Percentiles rank a stretch among this genome's conserved stretches.
Evolutionary conservation across 92 coral and sea anemone species (phyloP).

Genomic region (Porites rus): DNA sequence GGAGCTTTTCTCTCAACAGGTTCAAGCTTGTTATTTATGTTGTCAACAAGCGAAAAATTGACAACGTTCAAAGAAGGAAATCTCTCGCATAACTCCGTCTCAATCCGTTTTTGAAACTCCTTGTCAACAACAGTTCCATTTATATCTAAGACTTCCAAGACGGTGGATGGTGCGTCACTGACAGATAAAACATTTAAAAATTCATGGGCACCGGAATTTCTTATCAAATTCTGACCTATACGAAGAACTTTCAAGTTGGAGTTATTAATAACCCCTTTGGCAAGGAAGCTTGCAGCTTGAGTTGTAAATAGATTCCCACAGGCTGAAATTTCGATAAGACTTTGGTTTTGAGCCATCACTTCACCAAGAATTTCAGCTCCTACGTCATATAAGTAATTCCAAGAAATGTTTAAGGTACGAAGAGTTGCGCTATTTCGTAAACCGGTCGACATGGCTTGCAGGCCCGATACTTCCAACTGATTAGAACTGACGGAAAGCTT

Average conservation of each 20-base stretch:
- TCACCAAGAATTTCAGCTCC: slow-evolving; percentile 82
- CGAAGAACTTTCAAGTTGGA: slow-evolving; percentile 61
- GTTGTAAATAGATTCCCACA: slow-evolving; percentile 86
- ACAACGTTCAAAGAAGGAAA: slow-evolving; percentile 60
- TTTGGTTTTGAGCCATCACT: slow-evolving; percentile 54
- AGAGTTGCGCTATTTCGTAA: slow-evolving; percentile 66
- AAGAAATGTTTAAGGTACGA: slow-evolving; percentile 82
- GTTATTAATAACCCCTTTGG: slow-evolving; percentile 73
- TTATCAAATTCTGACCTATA: slow-evolving; percentile 84
- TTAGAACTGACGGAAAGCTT: slow-evolving; percentile 79
- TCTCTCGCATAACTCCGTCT: slow-evolving; percentile 41
- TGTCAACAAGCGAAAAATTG: slow-evolving; percentile 61
- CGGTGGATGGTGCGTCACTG: slow-evolving; percentile 20
- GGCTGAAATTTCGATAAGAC: slow-evolving; percentile 66
- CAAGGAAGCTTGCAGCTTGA: slow-evolving; percentile 78
- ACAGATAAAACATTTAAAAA: slow-evolving; percentile 51
- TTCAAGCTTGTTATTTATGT: slow-evolving; percentile 32
- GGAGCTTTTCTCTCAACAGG: background rate
- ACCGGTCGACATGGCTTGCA: slow-evolving; percentile 70
- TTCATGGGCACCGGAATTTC: slow-evolving; percentile 78
- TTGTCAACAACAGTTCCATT: slow-evolving; percentile 84
- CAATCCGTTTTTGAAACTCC: slow-evolving; percentile 39
- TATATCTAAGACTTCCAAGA: slow-evolving; percentile 73
- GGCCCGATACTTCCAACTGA: slow-evolving; percentile 74
- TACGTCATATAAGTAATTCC: slow-evolving; percentile 86